Evolutionary conservation across 1,140 invertebrate species (phyloP), one percentile per base, ranked within the genome.

Genomic region (Platyura marginata): DNA sequence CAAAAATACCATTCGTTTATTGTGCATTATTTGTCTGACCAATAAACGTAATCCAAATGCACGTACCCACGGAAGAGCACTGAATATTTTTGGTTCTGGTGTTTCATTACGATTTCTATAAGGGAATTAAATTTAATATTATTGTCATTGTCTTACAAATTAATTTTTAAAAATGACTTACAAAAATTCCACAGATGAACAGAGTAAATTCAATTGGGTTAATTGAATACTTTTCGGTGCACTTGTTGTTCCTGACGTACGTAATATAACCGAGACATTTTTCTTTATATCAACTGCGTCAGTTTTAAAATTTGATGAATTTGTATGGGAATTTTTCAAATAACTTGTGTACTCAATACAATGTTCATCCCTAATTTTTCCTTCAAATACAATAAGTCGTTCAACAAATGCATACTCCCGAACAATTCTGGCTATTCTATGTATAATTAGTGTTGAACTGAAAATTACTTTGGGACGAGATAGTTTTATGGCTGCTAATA

Each of bases 221-320:
- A 90, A 60, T 61, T 80, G 72, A 0, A 90, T 89, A 32, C 85
- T 86, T 64, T 93, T 93, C 0, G 88, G 86, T 34, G 81, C 58
- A n/a, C 84, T 81, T 21, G 81, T 87, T 3, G 82, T 34, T n/a
- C 32, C 32, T 3, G 32, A 34, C 32, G 32, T n/a, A 13, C 32
- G 16, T 13, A 34, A 11, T 15, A 34, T 15, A 11, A 34, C 13
- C 3, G 36, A 9, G 10, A 37, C 15, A 37, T 37, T 20, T 16
- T 19, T 19, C 11, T 37, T 16, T 19, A 19, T 37, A 16, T 37
- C 3, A 9, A 37, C 19, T 10, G 19, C n/a, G n/a, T n/a, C n/a
- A n/a, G n/a, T n/a, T n/a, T n/a, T n/a, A n/a, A n/a, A n/a, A n/a
- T n/a, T n/a, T n/a, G n/a, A n/a, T n/a, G n/a, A n/a, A n/a, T n/a